phyloP scores from a whole-genome alignment of 2,797 vertebrate genomes.

The Syncerus caffer region DNA sequence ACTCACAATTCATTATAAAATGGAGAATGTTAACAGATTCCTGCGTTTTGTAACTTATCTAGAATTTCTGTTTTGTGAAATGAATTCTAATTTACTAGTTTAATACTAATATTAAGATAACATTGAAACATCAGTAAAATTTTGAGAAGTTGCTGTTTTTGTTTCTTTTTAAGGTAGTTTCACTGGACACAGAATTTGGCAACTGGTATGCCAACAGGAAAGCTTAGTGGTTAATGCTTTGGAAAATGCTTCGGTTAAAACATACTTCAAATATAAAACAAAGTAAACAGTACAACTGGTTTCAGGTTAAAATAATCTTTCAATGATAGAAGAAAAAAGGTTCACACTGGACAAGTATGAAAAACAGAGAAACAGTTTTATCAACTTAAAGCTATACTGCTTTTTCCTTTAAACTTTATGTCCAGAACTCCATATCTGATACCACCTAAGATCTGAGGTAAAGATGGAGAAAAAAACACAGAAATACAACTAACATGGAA shows the following conservation, averaged over 20 bases:
- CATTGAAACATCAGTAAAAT: background rate
- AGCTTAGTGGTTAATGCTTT: background rate
- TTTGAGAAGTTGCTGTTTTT: background rate
- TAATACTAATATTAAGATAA: background rate
- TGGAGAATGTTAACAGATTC: background rate
- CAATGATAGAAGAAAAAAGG: background rate
- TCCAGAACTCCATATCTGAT: background rate
- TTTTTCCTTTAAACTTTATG: background rate
- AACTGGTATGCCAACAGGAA: slow-evolving; percentile 3
- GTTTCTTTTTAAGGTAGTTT: background rate
- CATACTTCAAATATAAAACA: background rate
- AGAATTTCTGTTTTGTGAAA: slow-evolving; percentile 16
- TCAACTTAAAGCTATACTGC: background rate
- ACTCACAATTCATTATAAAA: background rate
- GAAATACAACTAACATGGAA: background rate
- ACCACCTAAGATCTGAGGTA: background rate
- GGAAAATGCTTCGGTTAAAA: background rate
- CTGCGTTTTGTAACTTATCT: background rate
- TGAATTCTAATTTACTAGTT: background rate
- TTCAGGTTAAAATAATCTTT: slow-evolving; percentile 33
- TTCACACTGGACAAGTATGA: background rate
- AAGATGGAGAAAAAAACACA: background rate
- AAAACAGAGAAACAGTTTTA: background rate
- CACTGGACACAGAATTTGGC: background rate
- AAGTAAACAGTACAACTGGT: background rate